phyloP scores from a whole-genome alignment of 2,797 vertebrate genomes.

The Pseudomugil tenellus region DNA sequence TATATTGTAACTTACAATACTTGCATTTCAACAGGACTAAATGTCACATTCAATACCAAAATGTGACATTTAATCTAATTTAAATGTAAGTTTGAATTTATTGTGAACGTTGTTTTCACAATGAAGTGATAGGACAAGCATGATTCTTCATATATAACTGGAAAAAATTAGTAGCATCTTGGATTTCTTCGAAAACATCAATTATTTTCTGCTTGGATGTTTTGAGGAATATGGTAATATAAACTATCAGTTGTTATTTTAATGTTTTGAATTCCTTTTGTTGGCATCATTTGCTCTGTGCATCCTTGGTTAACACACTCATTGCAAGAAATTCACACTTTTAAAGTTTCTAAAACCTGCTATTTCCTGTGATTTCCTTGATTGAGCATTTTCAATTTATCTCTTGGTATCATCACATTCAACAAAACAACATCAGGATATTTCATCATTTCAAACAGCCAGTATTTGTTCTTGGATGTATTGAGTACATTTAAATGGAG shows the following conservation, averaged over 20 bases:
- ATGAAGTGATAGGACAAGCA: no score
- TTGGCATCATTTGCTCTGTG: conserved; percentile 8
- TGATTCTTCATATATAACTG: no score
- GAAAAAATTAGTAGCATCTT: no score
- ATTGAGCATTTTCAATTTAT: conserved; percentile 13
- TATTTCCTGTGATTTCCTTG: conserved; percentile 21
- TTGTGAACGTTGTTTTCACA: no score
- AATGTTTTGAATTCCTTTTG: neutral
- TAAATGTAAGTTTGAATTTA: no score
- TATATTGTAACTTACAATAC: no score
- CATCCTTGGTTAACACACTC: conserved; percentile 13
- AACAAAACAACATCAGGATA: conserved; percentile 1
- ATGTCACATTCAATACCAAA: no score
- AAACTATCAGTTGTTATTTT: conserved; percentile 1
- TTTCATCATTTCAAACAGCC: conserved; percentile 13
- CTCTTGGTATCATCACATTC: neutral
- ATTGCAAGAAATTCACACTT: conserved; percentile 16
- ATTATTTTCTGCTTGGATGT: neutral
- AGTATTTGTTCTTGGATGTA: no score
- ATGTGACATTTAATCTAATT: no score
- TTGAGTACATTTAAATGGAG: neutral
- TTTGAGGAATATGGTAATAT: neutral
- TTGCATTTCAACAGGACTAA: no score
- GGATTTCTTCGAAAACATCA: no score
- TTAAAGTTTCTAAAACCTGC: conserved; percentile 17